Base-by-base conservation (phyloP, 2,113 vertebrate genomes). In the Pelvicachromis taeniatus region DNA sequence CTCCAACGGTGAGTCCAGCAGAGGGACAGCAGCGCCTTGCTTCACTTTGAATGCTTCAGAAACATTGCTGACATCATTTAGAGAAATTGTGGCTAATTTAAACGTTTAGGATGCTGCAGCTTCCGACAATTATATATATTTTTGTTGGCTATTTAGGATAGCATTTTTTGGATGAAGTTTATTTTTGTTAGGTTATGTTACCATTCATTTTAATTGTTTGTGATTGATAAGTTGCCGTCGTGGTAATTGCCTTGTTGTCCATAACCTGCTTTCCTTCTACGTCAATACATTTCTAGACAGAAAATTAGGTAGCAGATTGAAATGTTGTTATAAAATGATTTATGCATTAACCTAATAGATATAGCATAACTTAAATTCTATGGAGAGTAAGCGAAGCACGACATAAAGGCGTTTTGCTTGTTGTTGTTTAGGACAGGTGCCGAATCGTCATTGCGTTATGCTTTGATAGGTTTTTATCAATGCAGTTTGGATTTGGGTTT, bases 1-100 rank as follows among this genome's bases (percentile, higher is more conserved):
- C 59, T 94, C 96, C 83, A 94, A 56, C 8, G 93, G 91, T 94
- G 89, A 94, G 92, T 92, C 23, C 38, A 45, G n/a, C 11, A 17
- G 17, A 33, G 7, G 9, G 4, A 16, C 2, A 0, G 35, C 26
- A 58, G 4, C 29, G n/a, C 50, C 19, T 7, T 8, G 2, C 19
- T 9, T 4, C 14, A 23, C 4, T 63, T 56, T 12, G 11, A 68
- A 13, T 8, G 35, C 5, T 38, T 31, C 8, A 50, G 19, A 29
- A 8, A 40, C 6, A 19, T 16, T 54, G 4, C 23, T 35, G 42
- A 52, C 70, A 75, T 50, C 16, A 50, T 48, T 52, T 52, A 10
- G 42, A 48, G 1, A 12, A 11, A 1, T 21, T 70, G 52, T 38
- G 65, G 14, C 13, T 9, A 0, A 23, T 75, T 35, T 70, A 11